Evolutionary conservation across 2,888 invertebrate genomes (phyloP).

Genomic region (Aquatica leii): DNA sequence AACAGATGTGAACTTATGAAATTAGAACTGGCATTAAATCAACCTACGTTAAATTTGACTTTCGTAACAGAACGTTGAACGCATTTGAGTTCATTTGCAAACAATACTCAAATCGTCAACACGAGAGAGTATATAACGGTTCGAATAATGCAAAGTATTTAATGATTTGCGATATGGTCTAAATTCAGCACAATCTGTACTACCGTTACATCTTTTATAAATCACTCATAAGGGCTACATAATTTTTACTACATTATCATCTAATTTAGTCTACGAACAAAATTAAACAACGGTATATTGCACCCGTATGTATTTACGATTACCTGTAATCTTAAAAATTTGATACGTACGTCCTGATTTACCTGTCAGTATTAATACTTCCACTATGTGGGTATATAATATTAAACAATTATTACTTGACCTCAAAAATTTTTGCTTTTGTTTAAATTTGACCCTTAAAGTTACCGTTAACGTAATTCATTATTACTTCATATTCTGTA

Average conservation of each 20-base stretch:
- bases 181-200: slow-evolving; percentile 39
- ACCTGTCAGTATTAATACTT: no score
- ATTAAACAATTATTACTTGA: no score
- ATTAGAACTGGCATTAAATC: slow-evolving; percentile 13
- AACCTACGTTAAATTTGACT: slow-evolving; percentile 15
- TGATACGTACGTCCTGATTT: not conserved
- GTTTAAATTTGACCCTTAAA: no score
- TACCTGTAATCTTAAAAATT: slow-evolving; percentile 10
- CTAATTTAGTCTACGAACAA: slow-evolving; percentile 23
- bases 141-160: slow-evolving; percentile 28
- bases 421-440: no score
- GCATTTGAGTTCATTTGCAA: slow-evolving; percentile 39
- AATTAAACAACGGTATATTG: slow-evolving; percentile 36
- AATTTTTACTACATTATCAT: slow-evolving; percentile 36
- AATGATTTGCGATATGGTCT: slow-evolving; percentile 38
- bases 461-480: no score
- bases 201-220: slow-evolving; percentile 39
- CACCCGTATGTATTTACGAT: slow-evolving; percentile 27
- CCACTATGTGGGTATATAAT: no score
- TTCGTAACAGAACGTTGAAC: slow-evolving; percentile 31
- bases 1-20: no score
- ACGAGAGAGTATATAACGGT: slow-evolving; percentile 39
- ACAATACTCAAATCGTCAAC: slow-evolving; percentile 41
- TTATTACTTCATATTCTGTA: no score
- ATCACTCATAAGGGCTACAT: slow-evolving; percentile 37